Evolutionary conservation across 2,113 vertebrate species (phyloP).

Genomic region (Oriolus oriolus): DNA sequence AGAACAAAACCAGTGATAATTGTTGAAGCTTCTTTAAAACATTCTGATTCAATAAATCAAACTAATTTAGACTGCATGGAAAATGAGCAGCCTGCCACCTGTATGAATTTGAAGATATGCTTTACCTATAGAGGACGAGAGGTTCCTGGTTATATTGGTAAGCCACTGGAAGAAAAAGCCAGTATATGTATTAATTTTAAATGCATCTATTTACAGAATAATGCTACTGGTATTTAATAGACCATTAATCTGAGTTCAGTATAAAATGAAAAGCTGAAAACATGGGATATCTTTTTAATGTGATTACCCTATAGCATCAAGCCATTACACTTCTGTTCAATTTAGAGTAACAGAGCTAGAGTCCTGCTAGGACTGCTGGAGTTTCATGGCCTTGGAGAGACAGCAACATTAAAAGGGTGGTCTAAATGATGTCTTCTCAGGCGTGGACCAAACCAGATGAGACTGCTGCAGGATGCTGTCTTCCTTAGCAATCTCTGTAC

Average conservation of each 20-base stretch:
- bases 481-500: no score
- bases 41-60: conserved; percentile 81
- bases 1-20: conserved; percentile 91
- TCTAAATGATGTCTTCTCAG: background rate
- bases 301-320: background rate
- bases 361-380: background rate
- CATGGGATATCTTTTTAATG: background rate
- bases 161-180: background rate
- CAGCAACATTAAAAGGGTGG: background rate
- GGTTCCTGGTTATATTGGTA: conserved; percentile 83
- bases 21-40: conserved; percentile 79
- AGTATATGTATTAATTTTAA: background rate
- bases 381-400: background rate
- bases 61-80: conserved; percentile 75
- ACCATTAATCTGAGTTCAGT: background rate
- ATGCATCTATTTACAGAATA: background rate
- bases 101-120: conserved; percentile 84
- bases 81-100: conserved; percentile 76
- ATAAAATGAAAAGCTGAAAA: background rate
- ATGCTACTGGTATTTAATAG: background rate
- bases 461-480: background rate
- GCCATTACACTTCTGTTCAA: background rate
- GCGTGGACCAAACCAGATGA: background rate
- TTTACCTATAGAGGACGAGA: conserved; percentile 82
- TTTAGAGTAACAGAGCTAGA: background rate